phyloP scores from a whole-genome alignment of 2,888 invertebrate genomes.

The Drosophila testacea region DNA sequence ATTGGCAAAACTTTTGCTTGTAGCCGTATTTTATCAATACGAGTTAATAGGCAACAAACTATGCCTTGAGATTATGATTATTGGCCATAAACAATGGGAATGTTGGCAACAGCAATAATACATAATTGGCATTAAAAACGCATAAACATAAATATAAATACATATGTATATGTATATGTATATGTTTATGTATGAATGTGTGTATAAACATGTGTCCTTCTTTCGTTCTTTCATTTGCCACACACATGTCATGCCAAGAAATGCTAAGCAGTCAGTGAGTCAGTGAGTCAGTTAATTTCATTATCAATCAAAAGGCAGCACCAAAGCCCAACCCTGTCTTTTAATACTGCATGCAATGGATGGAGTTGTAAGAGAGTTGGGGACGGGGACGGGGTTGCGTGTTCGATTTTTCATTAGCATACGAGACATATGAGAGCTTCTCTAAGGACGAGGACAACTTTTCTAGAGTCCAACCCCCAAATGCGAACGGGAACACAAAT shows the following conservation, averaged over 20 bases:
- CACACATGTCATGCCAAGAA: slow-evolving; percentile 67
- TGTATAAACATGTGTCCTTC: slow-evolving; percentile 42
- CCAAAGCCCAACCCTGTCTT: slow-evolving; percentile 14
- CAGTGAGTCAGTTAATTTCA: slow-evolving; percentile 66
- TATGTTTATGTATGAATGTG: slow-evolving; percentile 7
- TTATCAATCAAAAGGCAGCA: slow-evolving; percentile 71
- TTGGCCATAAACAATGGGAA: slow-evolving; percentile 70
- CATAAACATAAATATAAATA: slow-evolving; percentile 57
- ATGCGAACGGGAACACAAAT: slow-evolving; percentile 19
- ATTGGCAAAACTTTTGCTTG: slow-evolving; percentile 51
- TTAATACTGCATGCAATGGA: neutral
- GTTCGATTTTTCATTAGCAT: slow-evolving; percentile 79
- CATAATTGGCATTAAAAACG: slow-evolving; percentile 78
- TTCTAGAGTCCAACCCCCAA: slow-evolving; percentile 11
- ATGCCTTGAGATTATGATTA: slow-evolving; percentile 58
- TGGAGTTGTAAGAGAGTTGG: too few relatives aligned
- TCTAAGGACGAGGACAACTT: slow-evolving; percentile 32
- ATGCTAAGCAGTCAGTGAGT: slow-evolving; percentile 64
- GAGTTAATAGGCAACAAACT: slow-evolving; percentile 37
- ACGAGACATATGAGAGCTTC: slow-evolving; percentile 54
- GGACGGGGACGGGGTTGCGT: slow-evolving; percentile 52
- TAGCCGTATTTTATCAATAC: slow-evolving; percentile 71
- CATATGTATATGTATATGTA: neutral
- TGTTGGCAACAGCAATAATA: slow-evolving; percentile 43
- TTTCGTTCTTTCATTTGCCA: neutral